Conservation (phyloP, 2,888 invertebrate genomes). For the Dryadula phaetusa region DNA sequence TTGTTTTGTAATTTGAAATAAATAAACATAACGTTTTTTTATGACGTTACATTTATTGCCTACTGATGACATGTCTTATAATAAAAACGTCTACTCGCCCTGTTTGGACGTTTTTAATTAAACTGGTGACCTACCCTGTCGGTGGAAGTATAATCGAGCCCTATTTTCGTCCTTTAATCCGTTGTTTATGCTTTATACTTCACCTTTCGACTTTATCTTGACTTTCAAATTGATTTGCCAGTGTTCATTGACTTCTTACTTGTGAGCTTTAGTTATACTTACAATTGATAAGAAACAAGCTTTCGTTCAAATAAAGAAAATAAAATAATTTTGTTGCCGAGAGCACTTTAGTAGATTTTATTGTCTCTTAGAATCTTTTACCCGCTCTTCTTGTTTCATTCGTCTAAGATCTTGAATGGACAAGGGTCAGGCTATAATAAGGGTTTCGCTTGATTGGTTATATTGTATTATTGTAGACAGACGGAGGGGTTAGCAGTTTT, state of each 20-base stretch:
- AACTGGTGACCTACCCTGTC: background rate
- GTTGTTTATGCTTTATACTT: conserved; percentile 21
- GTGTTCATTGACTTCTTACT: conserved; percentile 32
- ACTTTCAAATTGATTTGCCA: conserved; percentile 35
- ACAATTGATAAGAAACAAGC: conserved; percentile 59
- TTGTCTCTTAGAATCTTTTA: conserved; percentile 45
- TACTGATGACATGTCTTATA: background rate
- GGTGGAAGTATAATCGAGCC: background rate
- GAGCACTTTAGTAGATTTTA: conserved; percentile 46
- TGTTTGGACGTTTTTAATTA: conserved; percentile 5
- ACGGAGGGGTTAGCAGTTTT: conserved; percentile 61
- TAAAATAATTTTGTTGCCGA: conserved; percentile 49
- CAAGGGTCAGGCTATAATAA: conserved; percentile 59
- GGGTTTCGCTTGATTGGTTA: conserved; percentile 59
- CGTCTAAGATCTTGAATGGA: conserved; percentile 47
- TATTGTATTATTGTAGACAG: conserved; percentile 61
- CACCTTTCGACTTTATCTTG: conserved; percentile 2
- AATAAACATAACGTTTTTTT: background rate
- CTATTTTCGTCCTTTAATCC: conserved; percentile 15
- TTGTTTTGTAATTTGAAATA: no score
- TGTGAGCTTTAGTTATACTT: conserved; percentile 41
- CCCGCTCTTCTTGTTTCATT: conserved; percentile 43
- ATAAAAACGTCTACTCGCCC: background rate
- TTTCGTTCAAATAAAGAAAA: conserved; percentile 52
- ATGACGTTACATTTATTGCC: background rate